These are phyloP conservation scores for Odontocolon sp. DNA, from an alignment of 2,888 invertebrate genomes.

Conservation along the genomic window DNA sequence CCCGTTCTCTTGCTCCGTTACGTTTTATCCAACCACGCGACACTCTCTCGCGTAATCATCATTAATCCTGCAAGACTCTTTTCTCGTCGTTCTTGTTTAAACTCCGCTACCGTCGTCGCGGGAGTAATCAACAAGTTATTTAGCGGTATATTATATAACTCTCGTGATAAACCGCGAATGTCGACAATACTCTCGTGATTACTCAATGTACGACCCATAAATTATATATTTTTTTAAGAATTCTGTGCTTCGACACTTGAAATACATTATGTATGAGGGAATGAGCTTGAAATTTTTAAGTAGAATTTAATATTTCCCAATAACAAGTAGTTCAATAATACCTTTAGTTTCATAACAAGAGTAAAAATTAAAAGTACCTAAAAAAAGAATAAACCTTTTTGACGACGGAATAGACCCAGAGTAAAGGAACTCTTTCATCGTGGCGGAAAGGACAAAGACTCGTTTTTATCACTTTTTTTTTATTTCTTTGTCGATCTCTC, in stretches of 20 bases:
- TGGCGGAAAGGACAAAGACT: constrained; percentile 46
- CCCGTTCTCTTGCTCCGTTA: constrained; percentile 11
- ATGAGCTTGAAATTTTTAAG: not conserved
- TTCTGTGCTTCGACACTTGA: not conserved
- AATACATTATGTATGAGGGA: not conserved
- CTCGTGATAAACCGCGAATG: too few relatives aligned
- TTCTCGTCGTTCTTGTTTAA: constrained; percentile 16
- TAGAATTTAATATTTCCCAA: not conserved
- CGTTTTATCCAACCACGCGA: constrained; percentile 36
- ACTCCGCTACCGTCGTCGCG: constrained; percentile 8
- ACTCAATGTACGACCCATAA: too few relatives aligned
- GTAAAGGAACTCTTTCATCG: not conserved
- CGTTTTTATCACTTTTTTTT: constrained; percentile 27
- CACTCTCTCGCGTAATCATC: constrained; percentile 34
- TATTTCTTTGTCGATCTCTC: constrained; percentile 39
- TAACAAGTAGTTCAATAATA: constrained; percentile 4
- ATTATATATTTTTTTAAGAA: not conserved
- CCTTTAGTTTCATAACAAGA: constrained; percentile 1
- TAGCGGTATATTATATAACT: constrained; percentile 14
- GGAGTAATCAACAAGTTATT: constrained; percentile 26
- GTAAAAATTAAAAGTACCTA: not conserved
- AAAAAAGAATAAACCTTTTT: constrained; percentile 17
- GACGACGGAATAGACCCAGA: constrained; percentile 1
- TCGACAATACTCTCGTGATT: constrained; percentile 9
- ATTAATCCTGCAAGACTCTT: constrained; percentile 31